These are phyloP conservation scores for Elmis aenea DNA, from an alignment of 2,888 invertebrate genomes.

Conservation along the genomic window DNA sequence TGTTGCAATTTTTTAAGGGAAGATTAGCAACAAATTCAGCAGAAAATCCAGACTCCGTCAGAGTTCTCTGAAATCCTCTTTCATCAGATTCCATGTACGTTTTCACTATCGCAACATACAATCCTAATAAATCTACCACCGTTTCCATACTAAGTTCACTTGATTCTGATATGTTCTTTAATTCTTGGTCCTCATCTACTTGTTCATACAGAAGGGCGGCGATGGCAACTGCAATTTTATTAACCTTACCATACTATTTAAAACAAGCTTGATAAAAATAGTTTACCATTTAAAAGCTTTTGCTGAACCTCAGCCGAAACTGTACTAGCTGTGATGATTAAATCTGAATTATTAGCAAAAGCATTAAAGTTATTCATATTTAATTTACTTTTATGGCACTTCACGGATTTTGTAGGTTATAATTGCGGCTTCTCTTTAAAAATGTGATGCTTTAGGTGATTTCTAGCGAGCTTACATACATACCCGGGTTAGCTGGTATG, in stretches of 20 bases:
- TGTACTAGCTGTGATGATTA: too few species aligned
- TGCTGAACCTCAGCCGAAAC: background rate
- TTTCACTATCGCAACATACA: conserved; percentile 29
- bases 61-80: conserved; percentile 31
- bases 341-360: too few species aligned
- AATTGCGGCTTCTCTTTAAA: too few species aligned
- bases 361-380: background rate
- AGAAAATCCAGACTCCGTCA: conserved; percentile 33
- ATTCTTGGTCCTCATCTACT: conserved; percentile 27
- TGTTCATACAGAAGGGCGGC: too few species aligned
- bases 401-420: too few species aligned
- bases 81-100: conserved; percentile 28
- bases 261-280: background rate
- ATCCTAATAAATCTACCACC: conserved; percentile 29
- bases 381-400: too few species aligned
- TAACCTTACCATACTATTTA: background rate
- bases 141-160: conserved; percentile 26
- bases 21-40: conserved; percentile 32
- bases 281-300: background rate
- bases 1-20: conserved; percentile 26
- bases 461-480: too few species aligned
- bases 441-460: too few species aligned
- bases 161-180: conserved; percentile 29
- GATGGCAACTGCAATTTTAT: too few species aligned
- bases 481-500: too few species aligned